Base-by-base conservation (phyloP, 2,888 invertebrate genomes). In the Electrophaes corylata region DNA sequence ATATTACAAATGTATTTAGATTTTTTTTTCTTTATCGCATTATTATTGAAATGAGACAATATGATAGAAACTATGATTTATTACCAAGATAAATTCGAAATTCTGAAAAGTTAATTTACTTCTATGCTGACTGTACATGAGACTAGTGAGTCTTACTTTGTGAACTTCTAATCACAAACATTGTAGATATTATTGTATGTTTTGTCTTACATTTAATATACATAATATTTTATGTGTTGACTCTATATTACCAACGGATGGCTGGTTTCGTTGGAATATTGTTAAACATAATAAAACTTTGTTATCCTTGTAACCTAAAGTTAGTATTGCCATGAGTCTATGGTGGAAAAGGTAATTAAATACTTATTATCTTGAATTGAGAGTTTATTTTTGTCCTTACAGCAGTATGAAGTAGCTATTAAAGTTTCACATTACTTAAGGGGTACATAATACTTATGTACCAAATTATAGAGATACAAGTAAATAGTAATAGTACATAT, bases 191-290 rank as follows among this genome's bases (percentile, higher is more conserved):
- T n/a, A n/a, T n/a, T n/a, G 8, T 10, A 10, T 29, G 26, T 29
- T 29, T 29, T 29, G 10, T 29, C 10, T 10, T 1, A 29, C 10
- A 29, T 6, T 29, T 10, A 19, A 31, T 49, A 49, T 19, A 40
- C 33, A 40, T 10, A 41, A 31, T 14, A 23, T 10, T 19, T 3
- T 20, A 31, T 2, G 0, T 23, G 31, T 6, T 14, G 40, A 46
- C 40, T 57, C 12, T 31, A 61, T 43, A 47, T 37, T 45, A 23
- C 4, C 46, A 75, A 62, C 72, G 73, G 79, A 65, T 54, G 86
- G 86, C 85, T 85, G 86, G 85, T 60, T 78, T 80, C 74, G 74
- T 70, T 75, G 74, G 69, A 50, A 43, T 62, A 44, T 37, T 49
- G 44, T 51, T 18, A 8, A 5, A 40, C 29, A 45, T 29, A 33